Evolutionary conservation across 2,888 invertebrate species (phyloP).

Genomic region (Syritta pipiens): DNA sequence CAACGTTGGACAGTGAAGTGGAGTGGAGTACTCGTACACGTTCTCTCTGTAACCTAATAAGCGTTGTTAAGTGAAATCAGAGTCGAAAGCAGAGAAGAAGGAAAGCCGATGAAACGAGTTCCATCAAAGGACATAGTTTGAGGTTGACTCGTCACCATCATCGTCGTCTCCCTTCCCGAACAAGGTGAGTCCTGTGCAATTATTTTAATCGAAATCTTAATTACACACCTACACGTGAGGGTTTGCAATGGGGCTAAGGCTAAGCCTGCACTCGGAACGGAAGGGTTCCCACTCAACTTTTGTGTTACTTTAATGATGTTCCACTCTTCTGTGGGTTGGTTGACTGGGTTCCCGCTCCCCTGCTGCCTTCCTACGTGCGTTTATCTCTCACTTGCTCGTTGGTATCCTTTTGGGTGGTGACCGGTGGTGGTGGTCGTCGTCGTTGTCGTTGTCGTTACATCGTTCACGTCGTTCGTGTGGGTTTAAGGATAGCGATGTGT

Average conservation of each 20-base stretch:
- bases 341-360: too few species aligned
- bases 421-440: too few species aligned
- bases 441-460: too few species aligned
- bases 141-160: too few species aligned
- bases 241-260: too few species aligned
- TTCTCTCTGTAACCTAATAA: constrained; percentile 12
- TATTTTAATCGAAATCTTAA: constrained; percentile 64
- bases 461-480: too few species aligned
- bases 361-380: too few species aligned
- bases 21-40: constrained; percentile 22
- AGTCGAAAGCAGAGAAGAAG: neutral
- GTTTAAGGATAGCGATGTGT: too few species aligned
- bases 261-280: neutral
- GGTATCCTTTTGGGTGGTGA: too few species aligned
- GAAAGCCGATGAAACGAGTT: neutral
- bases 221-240: constrained; percentile 24
- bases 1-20: too few species aligned
- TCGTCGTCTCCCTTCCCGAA: neutral
- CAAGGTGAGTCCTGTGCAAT: constrained; percentile 47
- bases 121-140: constrained; percentile 20
- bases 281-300: constrained; percentile 38
- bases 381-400: too few species aligned
- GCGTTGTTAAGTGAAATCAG: constrained; percentile 10
- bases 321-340: constrained; percentile 14
- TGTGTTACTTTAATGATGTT: constrained; percentile 48